Conservation (phyloP, 2,888 invertebrate genomes). For the Rambutsinella grinnellia region DNA sequence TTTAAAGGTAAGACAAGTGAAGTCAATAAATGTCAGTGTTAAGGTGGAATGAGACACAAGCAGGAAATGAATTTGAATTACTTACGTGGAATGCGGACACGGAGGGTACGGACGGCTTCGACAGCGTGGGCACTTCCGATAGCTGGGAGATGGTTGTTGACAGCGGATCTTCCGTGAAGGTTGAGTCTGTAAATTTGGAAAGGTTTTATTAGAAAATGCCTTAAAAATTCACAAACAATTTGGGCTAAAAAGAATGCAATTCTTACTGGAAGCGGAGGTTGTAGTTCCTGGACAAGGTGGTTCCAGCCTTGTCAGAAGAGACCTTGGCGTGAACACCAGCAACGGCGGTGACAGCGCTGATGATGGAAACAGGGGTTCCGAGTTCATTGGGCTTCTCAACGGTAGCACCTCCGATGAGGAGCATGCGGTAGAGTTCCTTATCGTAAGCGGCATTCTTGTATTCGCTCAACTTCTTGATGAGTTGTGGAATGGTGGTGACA, state of each 20-base stretch:
- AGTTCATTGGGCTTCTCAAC: conserved; percentile 62
- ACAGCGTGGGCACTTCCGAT: conserved; percentile 62
- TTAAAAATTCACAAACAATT: conserved; percentile 1
- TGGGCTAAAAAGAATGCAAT: conserved; percentile 1
- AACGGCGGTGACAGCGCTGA: conserved; percentile 59
- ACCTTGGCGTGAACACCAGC: conserved; percentile 58
- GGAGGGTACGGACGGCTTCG: conserved; percentile 57
- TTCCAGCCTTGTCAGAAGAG: conserved; percentile 60
- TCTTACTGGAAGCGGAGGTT: conserved; percentile 57
- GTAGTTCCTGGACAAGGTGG: conserved; percentile 57
- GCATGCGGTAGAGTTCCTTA: conserved; percentile 61
- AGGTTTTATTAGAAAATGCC: conserved; percentile 5
- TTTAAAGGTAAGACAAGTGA: no score
- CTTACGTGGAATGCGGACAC: conserved; percentile 62
- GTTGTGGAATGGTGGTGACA: conserved; percentile 60
- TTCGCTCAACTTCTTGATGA: conserved; percentile 62
- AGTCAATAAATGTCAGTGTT: no score
- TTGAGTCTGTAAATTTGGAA: conserved; percentile 45
- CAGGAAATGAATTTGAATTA: no score
- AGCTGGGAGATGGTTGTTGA: conserved; percentile 64
- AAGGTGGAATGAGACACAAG: no score
- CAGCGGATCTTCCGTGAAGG: conserved; percentile 55
- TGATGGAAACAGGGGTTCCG: conserved; percentile 62
- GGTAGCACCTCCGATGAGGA: conserved; percentile 63
- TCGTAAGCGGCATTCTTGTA: conserved; percentile 61